Percentiles rank a stretch among this genome's conserved stretches.
Evolutionary conservation across 2,888 invertebrate species (phyloP).

Genomic region (Hypomecis atomaria): DNA sequence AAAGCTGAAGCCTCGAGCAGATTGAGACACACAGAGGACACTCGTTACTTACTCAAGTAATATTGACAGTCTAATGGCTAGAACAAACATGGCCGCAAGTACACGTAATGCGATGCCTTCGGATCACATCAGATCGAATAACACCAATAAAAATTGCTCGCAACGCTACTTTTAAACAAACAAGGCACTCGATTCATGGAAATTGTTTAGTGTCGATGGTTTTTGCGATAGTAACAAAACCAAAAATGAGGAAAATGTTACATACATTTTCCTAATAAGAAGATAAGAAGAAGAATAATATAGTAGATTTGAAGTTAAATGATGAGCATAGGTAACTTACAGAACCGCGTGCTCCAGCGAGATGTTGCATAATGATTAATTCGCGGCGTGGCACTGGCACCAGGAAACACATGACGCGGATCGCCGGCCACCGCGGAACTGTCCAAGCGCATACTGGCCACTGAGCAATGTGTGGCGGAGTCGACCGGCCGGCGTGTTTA

Average conservation of each 20-base stretch:
- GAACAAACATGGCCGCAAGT: conserved; percentile 68
- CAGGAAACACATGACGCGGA: conserved; percentile 58
- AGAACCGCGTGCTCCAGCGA: conserved; percentile 54
- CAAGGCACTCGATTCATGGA: conserved; percentile 6
- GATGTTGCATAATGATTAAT: conserved; percentile 72
- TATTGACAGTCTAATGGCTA: conserved; percentile 64
- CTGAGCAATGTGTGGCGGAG: conserved; percentile 5
- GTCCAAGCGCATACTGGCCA: conserved; percentile 22
- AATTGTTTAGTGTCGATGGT: not conserved
- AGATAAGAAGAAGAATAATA: not conserved
- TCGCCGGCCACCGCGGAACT: conserved; percentile 46
- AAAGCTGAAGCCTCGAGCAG: conserved; percentile 51
- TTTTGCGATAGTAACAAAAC: conserved; percentile 1
- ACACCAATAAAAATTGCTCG: conserved; percentile 16
- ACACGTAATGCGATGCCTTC: conserved; percentile 50
- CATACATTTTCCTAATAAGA: too few relatives aligned
- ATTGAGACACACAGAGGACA: conserved; percentile 64
- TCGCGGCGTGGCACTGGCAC: conserved; percentile 54
- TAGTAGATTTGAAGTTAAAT: conserved; percentile 23
- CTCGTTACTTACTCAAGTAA: conserved; percentile 51
- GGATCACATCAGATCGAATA: conserved; percentile 41
- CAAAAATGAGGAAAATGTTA: conserved; percentile 5
- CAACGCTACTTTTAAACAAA: conserved; percentile 21
- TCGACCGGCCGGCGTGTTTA: conserved; percentile 28
- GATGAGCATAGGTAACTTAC: conserved; percentile 64